phyloP scores from a whole-genome alignment of 2,113 vertebrate genomes.

The Scortum barcoo region DNA sequence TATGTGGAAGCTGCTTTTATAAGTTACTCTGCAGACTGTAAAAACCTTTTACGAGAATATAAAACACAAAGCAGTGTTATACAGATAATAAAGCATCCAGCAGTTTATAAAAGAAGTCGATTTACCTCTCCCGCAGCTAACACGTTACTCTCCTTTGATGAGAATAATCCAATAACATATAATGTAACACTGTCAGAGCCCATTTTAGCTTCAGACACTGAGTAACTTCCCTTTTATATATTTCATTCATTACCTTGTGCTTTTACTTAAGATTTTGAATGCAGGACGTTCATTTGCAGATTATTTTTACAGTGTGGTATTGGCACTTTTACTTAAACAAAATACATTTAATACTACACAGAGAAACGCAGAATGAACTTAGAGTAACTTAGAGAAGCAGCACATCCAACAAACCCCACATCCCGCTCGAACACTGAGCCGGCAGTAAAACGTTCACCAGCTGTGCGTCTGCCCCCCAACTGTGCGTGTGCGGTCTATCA shows the following conservation, averaged over 20 bases:
- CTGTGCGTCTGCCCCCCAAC: neutral
- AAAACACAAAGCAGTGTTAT: neutral
- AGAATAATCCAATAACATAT: neutral
- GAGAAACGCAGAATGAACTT: neutral
- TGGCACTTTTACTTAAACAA: neutral
- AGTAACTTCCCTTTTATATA: neutral
- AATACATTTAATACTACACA: too few relatives aligned
- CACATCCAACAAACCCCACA: neutral
- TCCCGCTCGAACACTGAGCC: neutral
- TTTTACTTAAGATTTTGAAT: neutral
- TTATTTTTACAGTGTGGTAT: neutral
- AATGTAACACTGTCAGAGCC: neutral
- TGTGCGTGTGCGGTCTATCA: conserved; percentile 55
- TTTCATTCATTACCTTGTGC: neutral
- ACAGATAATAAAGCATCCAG: neutral
- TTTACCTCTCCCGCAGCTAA: neutral
- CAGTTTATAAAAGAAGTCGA: neutral
- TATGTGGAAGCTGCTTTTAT: neutral
- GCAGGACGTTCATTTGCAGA: neutral
- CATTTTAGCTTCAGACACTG: neutral
- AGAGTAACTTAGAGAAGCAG: neutral
- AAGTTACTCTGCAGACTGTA: neutral
- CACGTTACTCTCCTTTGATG: neutral
- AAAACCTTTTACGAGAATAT: too few relatives aligned
- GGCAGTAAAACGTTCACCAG: conserved; percentile 11